A percentile compares a stretch with the other conserved stretches of the same genome.
Conservation (phyloP, 2,888 invertebrate species). For the Stenichneumon culpator region DNA sequence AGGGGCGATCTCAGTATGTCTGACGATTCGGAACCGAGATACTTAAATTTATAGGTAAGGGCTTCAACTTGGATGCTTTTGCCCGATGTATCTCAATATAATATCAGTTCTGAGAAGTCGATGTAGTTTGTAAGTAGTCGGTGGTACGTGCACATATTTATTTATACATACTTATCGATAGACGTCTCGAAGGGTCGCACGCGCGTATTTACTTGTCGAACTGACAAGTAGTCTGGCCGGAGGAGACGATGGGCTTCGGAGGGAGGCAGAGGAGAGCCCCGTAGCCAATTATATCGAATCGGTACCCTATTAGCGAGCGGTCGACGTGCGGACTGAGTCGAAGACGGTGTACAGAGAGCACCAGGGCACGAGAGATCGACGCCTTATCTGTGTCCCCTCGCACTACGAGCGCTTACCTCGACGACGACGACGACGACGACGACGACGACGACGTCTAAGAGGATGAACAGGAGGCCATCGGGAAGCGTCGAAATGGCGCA, state of each 20-base stretch:
- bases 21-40: slow-evolving; percentile 4
- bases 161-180: slow-evolving; percentile 51
- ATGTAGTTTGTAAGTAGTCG: slow-evolving; percentile 31
- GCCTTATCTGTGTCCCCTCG: slow-evolving; percentile 63
- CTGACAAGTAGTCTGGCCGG: slow-evolving; percentile 58
- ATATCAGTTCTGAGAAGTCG: slow-evolving; percentile 10
- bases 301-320: slow-evolving; percentile 67
- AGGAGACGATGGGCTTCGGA: slow-evolving; percentile 49
- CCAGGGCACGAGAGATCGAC: slow-evolving; percentile 52
- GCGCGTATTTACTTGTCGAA: slow-evolving; percentile 61
- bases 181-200: slow-evolving; percentile 31
- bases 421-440: slow-evolving; percentile 24
- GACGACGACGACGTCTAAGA: slow-evolving; percentile 41
- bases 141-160: slow-evolving; percentile 21
- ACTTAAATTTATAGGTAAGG: background rate
- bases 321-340: slow-evolving; percentile 60
- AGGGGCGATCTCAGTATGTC: background rate
- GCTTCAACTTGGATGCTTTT: background rate
- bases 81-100: slow-evolving; percentile 1
- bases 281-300: slow-evolving; percentile 69
- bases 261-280: slow-evolving; percentile 30
- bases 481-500: slow-evolving; percentile 38
- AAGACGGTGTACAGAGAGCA: slow-evolving; percentile 7
- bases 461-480: slow-evolving; percentile 32
- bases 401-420: slow-evolving; percentile 49